Conservation (phyloP, 2,797 vertebrate genomes). For the Emys orbicularis region DNA sequence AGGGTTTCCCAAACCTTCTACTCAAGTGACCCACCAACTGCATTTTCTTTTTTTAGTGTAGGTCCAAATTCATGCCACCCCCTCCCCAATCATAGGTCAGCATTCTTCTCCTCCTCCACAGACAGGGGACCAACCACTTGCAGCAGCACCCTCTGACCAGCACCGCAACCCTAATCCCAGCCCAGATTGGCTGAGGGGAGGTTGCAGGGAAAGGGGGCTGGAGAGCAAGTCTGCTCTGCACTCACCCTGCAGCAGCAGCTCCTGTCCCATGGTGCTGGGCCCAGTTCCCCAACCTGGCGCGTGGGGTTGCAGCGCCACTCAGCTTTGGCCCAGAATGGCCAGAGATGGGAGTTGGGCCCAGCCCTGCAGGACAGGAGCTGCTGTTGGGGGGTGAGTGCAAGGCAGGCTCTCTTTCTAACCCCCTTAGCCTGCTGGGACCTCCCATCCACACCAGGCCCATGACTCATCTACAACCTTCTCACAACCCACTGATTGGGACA, state of each 20-base stretch:
- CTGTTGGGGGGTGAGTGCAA: neutral
- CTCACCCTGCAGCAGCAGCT: neutral
- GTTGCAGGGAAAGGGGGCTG: neutral
- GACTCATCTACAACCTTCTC: too few relatives aligned
- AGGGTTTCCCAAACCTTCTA: too few relatives aligned
- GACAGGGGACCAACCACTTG: neutral
- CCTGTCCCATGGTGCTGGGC: neutral
- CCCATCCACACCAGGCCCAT: too few relatives aligned
- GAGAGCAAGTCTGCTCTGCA: neutral
- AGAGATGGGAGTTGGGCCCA: neutral
- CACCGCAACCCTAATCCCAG: neutral
- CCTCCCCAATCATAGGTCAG: neutral
- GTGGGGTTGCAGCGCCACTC: neutral
- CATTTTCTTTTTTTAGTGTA: neutral
- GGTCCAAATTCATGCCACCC: neutral
- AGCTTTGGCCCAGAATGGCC: neutral
- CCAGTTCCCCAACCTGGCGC: neutral
- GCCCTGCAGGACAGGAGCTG: neutral
- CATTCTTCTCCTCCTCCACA: neutral
- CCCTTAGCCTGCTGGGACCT: too few relatives aligned
- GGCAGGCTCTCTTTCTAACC: neutral
- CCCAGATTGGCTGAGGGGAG: neutral
- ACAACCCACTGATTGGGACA: too few relatives aligned
- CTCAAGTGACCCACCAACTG: neutral
- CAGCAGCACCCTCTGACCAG: too few relatives aligned